Evolutionary conservation across 2,888 invertebrate genomes (phyloP), one percentile per base, ranked within the genome.

Genomic region (Cotesia congregata): DNA sequence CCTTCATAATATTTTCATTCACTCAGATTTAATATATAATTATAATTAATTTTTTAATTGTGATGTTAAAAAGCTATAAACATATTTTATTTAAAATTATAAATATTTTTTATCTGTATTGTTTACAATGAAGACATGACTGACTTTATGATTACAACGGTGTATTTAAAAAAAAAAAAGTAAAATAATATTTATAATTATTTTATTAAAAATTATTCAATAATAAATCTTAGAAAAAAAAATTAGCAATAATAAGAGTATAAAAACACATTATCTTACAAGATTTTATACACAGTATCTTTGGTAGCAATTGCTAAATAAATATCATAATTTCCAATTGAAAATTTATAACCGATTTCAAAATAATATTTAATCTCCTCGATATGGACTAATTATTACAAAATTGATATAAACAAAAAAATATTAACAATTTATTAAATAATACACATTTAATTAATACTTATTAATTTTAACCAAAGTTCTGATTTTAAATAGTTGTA

Each of bases 281-380:
- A 30, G 72, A 80, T 79, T 68, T 67, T 83, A 78, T 85, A 84
- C 86, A 86, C 85, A 86, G 83, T 80, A 86, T 89, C 89, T 89
- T 89, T 89, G 89, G 89, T 89, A 88, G 84, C 85, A 86, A 86
- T 87, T 89, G 88, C 86, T 85, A 88, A 88, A 88, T 88, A 88
- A 88, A 88, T 87, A 88, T 86, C 81, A 84, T 86, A 84, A 82
- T 73, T 84, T 85, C 85, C 85, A 3, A 62, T 38, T 71, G 7
- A 61, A 71, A 71, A 40, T 17, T 71, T 61, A 17, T 62, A 62
- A 9, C 15, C 6, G 7, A 17, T 62, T 62, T 62, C 6, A 50
- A 50, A 50, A 50, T 50, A 50, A 50, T 50, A 7, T 50, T 12
- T 50, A 9, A 50, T 50, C 7, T 12, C 12, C 12, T 50, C 50